Evolutionary conservation across 2,888 invertebrate genomes (phyloP).

Genomic region (Augochlorella aurata): DNA sequence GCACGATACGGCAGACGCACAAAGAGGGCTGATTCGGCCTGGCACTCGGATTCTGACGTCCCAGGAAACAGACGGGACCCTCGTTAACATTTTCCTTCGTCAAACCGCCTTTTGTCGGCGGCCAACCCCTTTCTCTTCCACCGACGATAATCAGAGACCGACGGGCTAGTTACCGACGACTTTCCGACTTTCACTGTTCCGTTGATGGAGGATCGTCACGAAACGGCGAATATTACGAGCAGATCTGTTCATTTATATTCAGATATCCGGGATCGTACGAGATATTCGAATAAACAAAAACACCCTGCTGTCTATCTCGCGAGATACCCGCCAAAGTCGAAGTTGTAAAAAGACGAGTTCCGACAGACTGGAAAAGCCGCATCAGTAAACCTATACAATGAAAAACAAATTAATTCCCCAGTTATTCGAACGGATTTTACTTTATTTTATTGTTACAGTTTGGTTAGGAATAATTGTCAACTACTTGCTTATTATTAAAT

Average conservation of each 20-base stretch:
- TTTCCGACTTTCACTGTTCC: slow-evolving; percentile 26
- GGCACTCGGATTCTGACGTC: slow-evolving; percentile 42
- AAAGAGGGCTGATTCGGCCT: slow-evolving; percentile 55
- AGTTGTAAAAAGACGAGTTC: no score
- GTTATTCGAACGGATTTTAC: no score
- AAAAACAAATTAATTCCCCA: no score
- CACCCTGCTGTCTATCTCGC: neutral
- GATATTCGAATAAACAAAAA: neutral
- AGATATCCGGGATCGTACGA: no score
- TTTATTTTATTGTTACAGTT: no score
- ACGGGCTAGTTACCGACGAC: slow-evolving; percentile 40
- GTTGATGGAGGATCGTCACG: neutral
- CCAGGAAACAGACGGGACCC: slow-evolving; percentile 62
- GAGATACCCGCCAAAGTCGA: no score
- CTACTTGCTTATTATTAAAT: no score
- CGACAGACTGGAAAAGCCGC: no score
- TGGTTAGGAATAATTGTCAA: no score
- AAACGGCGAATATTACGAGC: neutral
- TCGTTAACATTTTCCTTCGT: slow-evolving; percentile 69
- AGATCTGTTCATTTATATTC: neutral
- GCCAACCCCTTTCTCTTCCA: slow-evolving; percentile 53
- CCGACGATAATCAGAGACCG: slow-evolving; percentile 42
- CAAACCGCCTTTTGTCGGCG: slow-evolving; percentile 62
- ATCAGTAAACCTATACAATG: no score
- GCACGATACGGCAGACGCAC: slow-evolving; percentile 54